phyloP scores from a whole-genome alignment of 2,888 invertebrate species.

The Aspidiotus destructor region DNA sequence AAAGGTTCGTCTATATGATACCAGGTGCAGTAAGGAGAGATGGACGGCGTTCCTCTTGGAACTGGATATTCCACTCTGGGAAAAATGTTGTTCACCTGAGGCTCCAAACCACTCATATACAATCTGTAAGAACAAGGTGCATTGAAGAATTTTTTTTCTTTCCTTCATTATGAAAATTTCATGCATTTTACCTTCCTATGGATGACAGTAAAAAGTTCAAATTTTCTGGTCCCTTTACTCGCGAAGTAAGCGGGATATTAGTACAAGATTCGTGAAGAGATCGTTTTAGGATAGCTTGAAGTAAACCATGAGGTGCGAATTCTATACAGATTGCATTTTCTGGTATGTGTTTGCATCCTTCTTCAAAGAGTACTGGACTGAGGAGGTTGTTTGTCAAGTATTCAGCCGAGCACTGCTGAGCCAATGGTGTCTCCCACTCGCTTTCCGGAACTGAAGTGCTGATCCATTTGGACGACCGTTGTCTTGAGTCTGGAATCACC shows the following conservation, averaged over 20 bases:
- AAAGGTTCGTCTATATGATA: conserved; percentile 50
- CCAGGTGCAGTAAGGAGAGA: conserved; percentile 74
- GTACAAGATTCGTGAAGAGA: conserved; percentile 47
- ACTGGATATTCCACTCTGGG: conserved; percentile 69
- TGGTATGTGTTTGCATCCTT: conserved; percentile 67
- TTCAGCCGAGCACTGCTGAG: conserved; percentile 51
- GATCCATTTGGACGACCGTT: conserved; percentile 52
- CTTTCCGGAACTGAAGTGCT: conserved; percentile 54
- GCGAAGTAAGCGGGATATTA: conserved; percentile 66
- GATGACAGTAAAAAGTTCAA: conserved; percentile 52
- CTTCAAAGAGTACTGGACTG: conserved; percentile 61
- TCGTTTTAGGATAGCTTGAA: conserved; percentile 69
- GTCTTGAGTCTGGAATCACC: conserved; percentile 45
- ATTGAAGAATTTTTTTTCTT: neutral
- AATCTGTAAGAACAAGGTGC: conserved; percentile 43
- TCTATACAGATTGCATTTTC: conserved; percentile 73
- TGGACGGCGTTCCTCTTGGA: conserved; percentile 70
- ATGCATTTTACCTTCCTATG: conserved; percentile 50
- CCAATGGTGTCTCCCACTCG: conserved; percentile 49
- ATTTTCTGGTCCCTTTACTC: conserved; percentile 44
- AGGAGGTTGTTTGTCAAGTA: conserved; percentile 58
- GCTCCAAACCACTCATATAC: conserved; percentile 64
- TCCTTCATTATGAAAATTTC: too few species aligned
- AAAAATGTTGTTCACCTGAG: conserved; percentile 64
- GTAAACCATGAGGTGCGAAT: conserved; percentile 77